Evolutionary conservation across 2,113 vertebrate genomes (phyloP).

Genomic region (Notothenia rossii): DNA sequence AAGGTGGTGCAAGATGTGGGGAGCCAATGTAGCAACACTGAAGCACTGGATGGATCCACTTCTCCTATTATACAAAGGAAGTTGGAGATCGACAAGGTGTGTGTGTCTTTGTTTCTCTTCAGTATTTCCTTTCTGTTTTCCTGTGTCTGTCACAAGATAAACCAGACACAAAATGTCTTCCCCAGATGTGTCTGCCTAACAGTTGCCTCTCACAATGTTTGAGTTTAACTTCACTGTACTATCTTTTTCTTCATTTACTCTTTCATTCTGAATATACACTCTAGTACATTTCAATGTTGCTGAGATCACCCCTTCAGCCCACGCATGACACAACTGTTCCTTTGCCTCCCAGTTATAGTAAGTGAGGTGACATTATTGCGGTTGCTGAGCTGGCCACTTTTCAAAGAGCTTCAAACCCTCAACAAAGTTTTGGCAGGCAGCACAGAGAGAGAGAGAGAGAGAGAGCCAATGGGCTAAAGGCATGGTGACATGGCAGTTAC

Average conservation of each 20-base stretch:
- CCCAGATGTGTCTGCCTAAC: background rate
- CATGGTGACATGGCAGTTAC: slow-evolving; percentile 41
- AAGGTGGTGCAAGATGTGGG: slow-evolving; percentile 94
- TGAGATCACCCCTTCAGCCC: slow-evolving; percentile 50
- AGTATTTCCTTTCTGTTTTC: slow-evolving; percentile 52
- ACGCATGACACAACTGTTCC: slow-evolving; percentile 62
- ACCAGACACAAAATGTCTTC: background rate
- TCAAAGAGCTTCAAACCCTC: slow-evolving; percentile 33
- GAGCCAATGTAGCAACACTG: slow-evolving; percentile 72
- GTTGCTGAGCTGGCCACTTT: slow-evolving; percentile 51
- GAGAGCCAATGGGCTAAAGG: background rate
- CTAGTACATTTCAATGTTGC: slow-evolving; percentile 16
- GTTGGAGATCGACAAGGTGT: slow-evolving; percentile 93
- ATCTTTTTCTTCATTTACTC: background rate
- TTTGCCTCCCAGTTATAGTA: slow-evolving; percentile 36
- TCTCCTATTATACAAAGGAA: slow-evolving; percentile 91
- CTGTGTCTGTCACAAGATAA: background rate
- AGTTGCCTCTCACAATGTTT: background rate
- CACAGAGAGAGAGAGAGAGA: background rate
- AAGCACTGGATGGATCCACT: slow-evolving; percentile 82
- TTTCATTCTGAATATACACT: slow-evolving; percentile 17
- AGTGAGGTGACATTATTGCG: slow-evolving; percentile 56
- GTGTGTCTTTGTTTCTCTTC: background rate
- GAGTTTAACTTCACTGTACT: background rate
- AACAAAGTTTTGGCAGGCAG: slow-evolving; percentile 7